phyloP scores from a whole-genome alignment of 1,140 invertebrate genomes.

The Trichonephila clavipes region DNA sequence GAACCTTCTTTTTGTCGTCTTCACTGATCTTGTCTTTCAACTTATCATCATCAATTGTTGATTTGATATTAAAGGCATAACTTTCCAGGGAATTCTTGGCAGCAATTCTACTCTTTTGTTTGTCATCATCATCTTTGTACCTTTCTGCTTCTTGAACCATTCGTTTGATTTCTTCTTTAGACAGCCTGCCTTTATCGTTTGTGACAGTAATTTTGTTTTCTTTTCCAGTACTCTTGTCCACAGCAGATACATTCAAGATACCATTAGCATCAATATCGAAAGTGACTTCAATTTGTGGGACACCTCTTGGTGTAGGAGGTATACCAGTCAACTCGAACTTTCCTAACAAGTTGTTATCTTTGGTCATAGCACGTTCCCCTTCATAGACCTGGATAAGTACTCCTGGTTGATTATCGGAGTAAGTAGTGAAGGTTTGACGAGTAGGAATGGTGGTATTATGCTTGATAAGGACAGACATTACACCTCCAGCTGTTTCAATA shows the following conservation, averaged over 20 bases:
- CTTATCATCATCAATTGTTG: conserved; percentile 88
- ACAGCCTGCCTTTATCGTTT: conserved; percentile 97
- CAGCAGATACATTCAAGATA: conserved; percentile 82
- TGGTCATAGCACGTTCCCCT: conserved; percentile 84
- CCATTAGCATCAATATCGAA: conserved; percentile 84
- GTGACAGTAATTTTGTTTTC: conserved; percentile 99
- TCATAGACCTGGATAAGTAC: conserved; percentile 90
- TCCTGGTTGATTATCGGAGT: conserved; percentile 86
- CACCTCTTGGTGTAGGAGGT: conserved; percentile 84
- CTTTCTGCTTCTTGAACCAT: conserved; percentile 85
- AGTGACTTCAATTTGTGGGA: conserved; percentile 84
- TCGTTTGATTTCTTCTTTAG: conserved; percentile 97
- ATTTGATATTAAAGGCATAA: conserved; percentile 99
- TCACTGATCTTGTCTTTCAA: conserved; percentile 83
- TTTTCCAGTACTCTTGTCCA: conserved; percentile 91
- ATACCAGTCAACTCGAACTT: conserved; percentile 85
- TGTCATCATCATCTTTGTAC: conserved; percentile 84
- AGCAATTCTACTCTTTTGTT: conserved; percentile 91
- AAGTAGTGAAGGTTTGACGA: conserved; percentile 85
- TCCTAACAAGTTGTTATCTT: conserved; percentile 84
- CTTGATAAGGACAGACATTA: conserved; percentile 97
- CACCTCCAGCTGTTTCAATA: conserved; percentile 97
- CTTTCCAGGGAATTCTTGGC: conserved; percentile 97
- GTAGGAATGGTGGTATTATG: conserved; percentile 97
- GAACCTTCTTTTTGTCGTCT: conserved; percentile 82